A percentile compares a stretch with the other conserved stretches of the same genome.
phyloP scores from a whole-genome alignment of 2,888 invertebrate genomes.

The Nasonia oneida region DNA sequence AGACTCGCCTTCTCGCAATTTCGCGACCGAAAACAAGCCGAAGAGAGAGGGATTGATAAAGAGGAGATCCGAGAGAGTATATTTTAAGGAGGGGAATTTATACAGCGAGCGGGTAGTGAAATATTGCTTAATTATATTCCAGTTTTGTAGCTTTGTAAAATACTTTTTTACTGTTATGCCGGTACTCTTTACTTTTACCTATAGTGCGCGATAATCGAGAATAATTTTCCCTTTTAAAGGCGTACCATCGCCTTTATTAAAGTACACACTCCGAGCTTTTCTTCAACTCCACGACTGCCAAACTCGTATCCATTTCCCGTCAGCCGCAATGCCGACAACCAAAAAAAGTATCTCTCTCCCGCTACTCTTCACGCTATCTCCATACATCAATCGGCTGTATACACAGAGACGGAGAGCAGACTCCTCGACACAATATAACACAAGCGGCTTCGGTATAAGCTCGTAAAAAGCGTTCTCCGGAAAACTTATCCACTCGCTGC shows the following conservation, averaged over 20 bases:
- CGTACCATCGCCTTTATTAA: too few relatives aligned
- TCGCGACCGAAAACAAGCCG: conserved; percentile 3
- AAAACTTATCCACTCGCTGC: conserved; percentile 10
- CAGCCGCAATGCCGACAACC: not conserved
- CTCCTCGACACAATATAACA: not conserved
- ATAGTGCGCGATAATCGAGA: too few relatives aligned
- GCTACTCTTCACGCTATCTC: not conserved
- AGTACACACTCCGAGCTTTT: too few relatives aligned
- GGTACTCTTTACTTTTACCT: too few relatives aligned
- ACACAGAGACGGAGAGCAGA: not conserved
- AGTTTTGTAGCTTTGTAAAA: not conserved
- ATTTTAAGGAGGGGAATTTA: not conserved
- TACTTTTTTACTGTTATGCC: not conserved
- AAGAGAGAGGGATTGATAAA: not conserved
- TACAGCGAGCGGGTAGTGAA: not conserved
- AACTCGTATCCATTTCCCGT: too few relatives aligned
- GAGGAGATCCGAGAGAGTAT: not conserved
- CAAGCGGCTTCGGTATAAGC: not conserved
- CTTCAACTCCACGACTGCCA: too few relatives aligned
- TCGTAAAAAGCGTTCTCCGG: conserved; percentile 7
- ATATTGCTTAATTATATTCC: not conserved
- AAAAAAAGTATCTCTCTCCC: not conserved
- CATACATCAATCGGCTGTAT: not conserved
- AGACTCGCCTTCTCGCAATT: conserved; percentile 5
- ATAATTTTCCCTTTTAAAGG: too few relatives aligned